Base-by-base conservation (phyloP, 2,797 vertebrate genomes). In the Emys orbicularis region DNA sequence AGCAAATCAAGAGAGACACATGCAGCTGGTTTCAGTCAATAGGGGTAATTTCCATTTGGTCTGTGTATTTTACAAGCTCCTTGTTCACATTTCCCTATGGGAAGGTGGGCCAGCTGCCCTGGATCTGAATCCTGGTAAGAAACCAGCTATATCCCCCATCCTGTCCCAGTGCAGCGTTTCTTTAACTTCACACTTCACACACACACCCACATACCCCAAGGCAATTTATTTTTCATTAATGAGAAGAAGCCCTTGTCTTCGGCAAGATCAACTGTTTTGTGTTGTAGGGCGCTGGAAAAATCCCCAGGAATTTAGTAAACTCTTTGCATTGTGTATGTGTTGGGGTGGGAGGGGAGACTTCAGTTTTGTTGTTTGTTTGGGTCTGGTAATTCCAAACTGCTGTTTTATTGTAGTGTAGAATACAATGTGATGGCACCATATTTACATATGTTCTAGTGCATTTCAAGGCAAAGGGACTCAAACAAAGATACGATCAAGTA, bases 21-120 rank as follows among this genome's bases (percentile, higher is more conserved):
- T 96, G 97, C 98, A 99, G 99, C 99, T 99, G 99, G 98, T 98
- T 98, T 98, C 98, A 98, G 98, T 98, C 98, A 98, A 97, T 90
- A 98, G 96, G 98, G 98, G 96, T 97, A 98, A 97, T 97, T 98
- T 98, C 98, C 98, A 98, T 98, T 98, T 97, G 97, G 97, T 97
- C 98, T 98, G 98, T 98, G 98, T 98, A 98, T 98, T 99, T 99
- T 98, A 99, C 98, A 99, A 98, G 98, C 98, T 99, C 98, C 98
- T 98, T 98, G 98, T 98, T 99, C 98, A 95, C 98, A 97, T 98
- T 98, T 99, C 98, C 98, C 97, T 97, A 94, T 96, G 99, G 98
- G 98, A 98, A 96, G 97, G 97, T 98, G 97, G 98, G 98, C 98
- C 98, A 98, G 99, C 98, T 99, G 99, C 98, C 98, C 97, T 97